Evolutionary conservation across 1,140 invertebrate genomes (phyloP).

Genomic region (Lerema accius): DNA sequence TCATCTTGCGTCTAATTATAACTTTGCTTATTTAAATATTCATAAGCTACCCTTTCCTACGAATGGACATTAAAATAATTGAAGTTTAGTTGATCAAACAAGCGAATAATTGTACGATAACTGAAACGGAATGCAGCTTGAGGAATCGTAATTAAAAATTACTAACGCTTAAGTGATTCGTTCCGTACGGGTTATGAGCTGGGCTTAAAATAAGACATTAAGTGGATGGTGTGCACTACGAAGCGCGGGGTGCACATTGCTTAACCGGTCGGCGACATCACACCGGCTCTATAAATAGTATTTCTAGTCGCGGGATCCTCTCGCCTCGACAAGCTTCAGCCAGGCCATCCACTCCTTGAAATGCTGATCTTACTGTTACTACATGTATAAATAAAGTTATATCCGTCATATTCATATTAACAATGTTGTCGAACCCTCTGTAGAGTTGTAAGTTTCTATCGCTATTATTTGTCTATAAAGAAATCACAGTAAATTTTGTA

Average conservation of each 20-base stretch:
- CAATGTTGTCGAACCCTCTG: no score
- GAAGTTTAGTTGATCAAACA: constrained; percentile 14
- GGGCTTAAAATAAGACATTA: constrained; percentile 31
- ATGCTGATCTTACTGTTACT: constrained; percentile 6
- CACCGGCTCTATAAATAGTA: constrained; percentile 43
- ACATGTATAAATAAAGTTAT: no score
- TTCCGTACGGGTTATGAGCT: constrained; percentile 21
- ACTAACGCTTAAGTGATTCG: constrained; percentile 29
- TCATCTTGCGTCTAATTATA: constrained; percentile 8
- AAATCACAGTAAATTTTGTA: no score
- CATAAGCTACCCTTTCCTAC: neutral
- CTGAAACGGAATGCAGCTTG: constrained; percentile 5
- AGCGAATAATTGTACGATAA: constrained; percentile 11
- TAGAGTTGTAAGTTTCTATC: no score
- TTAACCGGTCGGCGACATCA: constrained; percentile 40
- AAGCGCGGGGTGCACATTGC: constrained; percentile 27
- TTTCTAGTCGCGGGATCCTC: constrained; percentile 22
- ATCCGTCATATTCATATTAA: no score
- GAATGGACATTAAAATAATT: constrained; percentile 2
- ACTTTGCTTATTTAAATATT: constrained; percentile 17
- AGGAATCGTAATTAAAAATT: constrained; percentile 30
- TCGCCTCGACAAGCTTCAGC: constrained; percentile 15
- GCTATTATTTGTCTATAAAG: no score
- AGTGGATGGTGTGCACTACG: constrained; percentile 18
- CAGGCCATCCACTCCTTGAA: constrained; percentile 14